Conservation (phyloP, 1,140 invertebrate genomes). For the Hirudo medicinalis region DNA sequence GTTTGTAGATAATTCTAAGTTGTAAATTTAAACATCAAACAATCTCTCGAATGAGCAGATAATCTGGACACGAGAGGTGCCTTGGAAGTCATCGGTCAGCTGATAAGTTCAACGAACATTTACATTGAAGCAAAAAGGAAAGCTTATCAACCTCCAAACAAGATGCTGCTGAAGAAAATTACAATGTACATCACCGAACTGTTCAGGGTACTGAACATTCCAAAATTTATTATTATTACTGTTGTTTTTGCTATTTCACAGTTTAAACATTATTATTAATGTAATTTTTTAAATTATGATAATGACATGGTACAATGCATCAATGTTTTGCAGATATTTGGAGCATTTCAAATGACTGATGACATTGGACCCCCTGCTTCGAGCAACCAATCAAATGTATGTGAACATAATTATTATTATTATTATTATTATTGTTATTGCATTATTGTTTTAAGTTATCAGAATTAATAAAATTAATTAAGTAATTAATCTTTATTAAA, state of each 20-base stretch:
- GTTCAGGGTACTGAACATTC: slow-evolving; percentile 49
- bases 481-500: too few relatives aligned
- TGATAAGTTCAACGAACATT: slow-evolving; percentile 66
- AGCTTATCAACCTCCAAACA: slow-evolving; percentile 33
- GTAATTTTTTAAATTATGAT: not conserved
- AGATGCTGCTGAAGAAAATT: slow-evolving; percentile 44
- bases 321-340: slow-evolving; percentile 51
- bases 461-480: too few relatives aligned
- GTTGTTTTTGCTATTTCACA: too few relatives aligned
- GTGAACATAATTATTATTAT: not conserved
- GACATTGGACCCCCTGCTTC: slow-evolving; percentile 61
- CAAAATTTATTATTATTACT: too few relatives aligned
- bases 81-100: slow-evolving; percentile 66
- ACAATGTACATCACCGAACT: slow-evolving; percentile 67
- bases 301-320: not conserved
- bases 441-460: too few relatives aligned
- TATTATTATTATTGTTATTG: too few relatives aligned
- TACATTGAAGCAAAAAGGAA: slow-evolving; percentile 50
- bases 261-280: too few relatives aligned
- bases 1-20: too few relatives aligned
- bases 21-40: too few relatives aligned
- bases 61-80: slow-evolving; percentile 81
- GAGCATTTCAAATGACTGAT: slow-evolving; percentile 57
- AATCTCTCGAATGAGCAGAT: slow-evolving; percentile 47
- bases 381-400: slow-evolving; percentile 11